Percentiles rank a stretch among this genome's conserved stretches.
These are phyloP conservation scores for Lysiphlebus fabarum DNA, from an alignment of 1,140 invertebrate species.

Conservation along the genomic window DNA sequence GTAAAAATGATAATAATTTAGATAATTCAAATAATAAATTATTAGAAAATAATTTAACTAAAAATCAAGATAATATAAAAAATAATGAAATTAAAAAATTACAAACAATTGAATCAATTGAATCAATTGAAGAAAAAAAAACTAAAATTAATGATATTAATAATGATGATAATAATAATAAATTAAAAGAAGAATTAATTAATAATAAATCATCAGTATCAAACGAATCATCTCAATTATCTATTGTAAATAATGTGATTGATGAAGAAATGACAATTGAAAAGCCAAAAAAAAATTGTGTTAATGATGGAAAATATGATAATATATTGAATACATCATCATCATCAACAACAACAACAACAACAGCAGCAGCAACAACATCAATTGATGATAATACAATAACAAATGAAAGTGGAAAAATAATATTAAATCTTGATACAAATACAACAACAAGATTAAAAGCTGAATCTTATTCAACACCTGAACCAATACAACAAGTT, in stretches of 20 bases:
- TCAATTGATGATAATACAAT: constrained; percentile 23
- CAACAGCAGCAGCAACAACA: constrained; percentile 11
- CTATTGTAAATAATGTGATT: constrained; percentile 18
- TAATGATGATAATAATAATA: constrained; percentile 32
- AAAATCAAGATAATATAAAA: too few relatives aligned
- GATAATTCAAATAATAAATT: too few relatives aligned
- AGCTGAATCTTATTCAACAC: constrained; percentile 29
- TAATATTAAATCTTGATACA: constrained; percentile 51
- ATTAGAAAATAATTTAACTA: too few relatives aligned
- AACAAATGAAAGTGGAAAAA: constrained; percentile 43
- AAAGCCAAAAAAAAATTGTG: constrained; percentile 33
- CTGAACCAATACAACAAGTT: constrained; percentile 10
- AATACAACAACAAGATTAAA: constrained; percentile 52
- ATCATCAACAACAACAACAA: constrained; percentile 19
- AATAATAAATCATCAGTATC: constrained; percentile 3
- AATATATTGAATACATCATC: constrained; percentile 38
- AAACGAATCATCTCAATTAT: constrained; percentile 1
- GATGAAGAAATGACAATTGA: constrained; percentile 17
- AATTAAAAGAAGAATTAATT: constrained; percentile 25
- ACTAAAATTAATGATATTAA: constrained; percentile 38
- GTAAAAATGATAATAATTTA: too few relatives aligned
- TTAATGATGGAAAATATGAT: constrained; percentile 42
- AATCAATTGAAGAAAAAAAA: too few relatives aligned
- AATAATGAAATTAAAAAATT: too few relatives aligned
- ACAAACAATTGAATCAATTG: too few relatives aligned